Evolutionary conservation across 2,888 invertebrate species (phyloP).

Genomic region (Rutpela maculata): DNA sequence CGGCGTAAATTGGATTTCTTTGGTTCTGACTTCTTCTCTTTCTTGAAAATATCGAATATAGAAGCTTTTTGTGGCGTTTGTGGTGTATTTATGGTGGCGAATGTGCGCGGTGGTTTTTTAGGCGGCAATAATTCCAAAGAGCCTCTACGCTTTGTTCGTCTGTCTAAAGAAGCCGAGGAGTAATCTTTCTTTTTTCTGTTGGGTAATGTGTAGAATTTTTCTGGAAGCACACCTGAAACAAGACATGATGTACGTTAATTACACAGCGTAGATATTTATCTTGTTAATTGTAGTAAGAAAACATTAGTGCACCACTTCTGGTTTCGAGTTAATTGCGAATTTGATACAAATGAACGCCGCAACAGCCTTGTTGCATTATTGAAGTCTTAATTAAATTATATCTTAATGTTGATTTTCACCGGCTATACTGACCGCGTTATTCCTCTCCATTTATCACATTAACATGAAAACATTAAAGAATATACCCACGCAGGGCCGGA

Average conservation of each 20-base stretch:
- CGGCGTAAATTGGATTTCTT: conserved; percentile 75
- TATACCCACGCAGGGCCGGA: conserved; percentile 3
- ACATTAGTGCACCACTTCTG: not conserved
- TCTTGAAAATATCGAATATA: conserved; percentile 81
- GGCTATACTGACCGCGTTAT: conserved; percentile 4
- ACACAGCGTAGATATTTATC: not conserved
- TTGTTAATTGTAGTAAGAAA: conserved; percentile 1
- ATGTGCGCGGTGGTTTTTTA: conserved; percentile 70
- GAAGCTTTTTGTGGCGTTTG: conserved; percentile 74
- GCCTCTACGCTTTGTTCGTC: conserved; percentile 70
- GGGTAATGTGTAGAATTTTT: conserved; percentile 82
- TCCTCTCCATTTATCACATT: conserved; percentile 39
- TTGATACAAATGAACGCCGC: conserved; percentile 28
- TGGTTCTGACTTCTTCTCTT: conserved; percentile 77
- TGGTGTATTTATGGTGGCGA: conserved; percentile 76
- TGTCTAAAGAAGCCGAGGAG: conserved; percentile 63
- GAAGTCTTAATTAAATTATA: conserved; percentile 41
- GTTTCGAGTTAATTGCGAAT: conserved; percentile 3
- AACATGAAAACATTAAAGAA: conserved; percentile 43
- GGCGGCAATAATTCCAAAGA: conserved; percentile 76
- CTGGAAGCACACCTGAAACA: conserved; percentile 72
- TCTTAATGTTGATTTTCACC: conserved; percentile 27
- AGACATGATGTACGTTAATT: conserved; percentile 21
- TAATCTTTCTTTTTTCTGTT: conserved; percentile 75
- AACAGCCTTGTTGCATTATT: conserved; percentile 16